Percentiles rank a stretch among this genome's conserved stretches.
These are phyloP conservation scores for Oceanodroma tethys DNA, from an alignment of 2,113 vertebrate genomes.

Conservation along the genomic window DNA sequence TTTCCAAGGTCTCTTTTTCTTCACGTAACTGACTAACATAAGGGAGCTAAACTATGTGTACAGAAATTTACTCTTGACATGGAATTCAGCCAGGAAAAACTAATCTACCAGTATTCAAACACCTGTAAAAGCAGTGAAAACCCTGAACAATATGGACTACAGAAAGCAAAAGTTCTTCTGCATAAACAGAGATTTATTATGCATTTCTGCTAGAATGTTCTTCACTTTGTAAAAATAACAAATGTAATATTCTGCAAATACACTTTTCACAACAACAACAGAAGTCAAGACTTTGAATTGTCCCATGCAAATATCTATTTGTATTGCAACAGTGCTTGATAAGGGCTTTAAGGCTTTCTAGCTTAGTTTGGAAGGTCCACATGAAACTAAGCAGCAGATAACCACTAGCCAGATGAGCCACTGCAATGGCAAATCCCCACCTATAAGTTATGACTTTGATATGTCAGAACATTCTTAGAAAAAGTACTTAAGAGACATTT, in stretches of 20 bases:
- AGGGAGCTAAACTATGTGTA: slow-evolving; percentile 33
- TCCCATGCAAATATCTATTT: not conserved
- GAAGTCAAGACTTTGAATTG: not conserved
- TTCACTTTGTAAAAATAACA: not conserved
- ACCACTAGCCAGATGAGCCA: not conserved
- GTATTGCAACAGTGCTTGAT: not conserved
- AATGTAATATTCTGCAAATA: not conserved
- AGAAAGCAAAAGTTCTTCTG: not conserved
- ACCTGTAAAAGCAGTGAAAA: slow-evolving; percentile 57
- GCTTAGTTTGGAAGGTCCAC: not conserved
- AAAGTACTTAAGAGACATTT: not conserved
- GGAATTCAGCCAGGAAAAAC: slow-evolving; percentile 61
- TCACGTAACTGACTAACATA: slow-evolving; percentile 39
- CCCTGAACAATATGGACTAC: not conserved
- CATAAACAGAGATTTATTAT: not conserved
- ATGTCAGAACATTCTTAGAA: not conserved
- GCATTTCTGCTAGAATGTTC: not conserved
- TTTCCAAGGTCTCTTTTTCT: slow-evolving; percentile 40
- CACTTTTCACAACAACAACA: not conserved
- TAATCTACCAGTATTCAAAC: slow-evolving; percentile 33
- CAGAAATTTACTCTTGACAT: slow-evolving; percentile 40
- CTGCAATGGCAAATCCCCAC: not conserved
- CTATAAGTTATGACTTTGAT: not conserved
- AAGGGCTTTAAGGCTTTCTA: not conserved
- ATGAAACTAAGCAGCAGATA: not conserved